Evolutionary conservation across 2,888 invertebrate species (phyloP).

Genomic region (Anthrax anthrax): DNA sequence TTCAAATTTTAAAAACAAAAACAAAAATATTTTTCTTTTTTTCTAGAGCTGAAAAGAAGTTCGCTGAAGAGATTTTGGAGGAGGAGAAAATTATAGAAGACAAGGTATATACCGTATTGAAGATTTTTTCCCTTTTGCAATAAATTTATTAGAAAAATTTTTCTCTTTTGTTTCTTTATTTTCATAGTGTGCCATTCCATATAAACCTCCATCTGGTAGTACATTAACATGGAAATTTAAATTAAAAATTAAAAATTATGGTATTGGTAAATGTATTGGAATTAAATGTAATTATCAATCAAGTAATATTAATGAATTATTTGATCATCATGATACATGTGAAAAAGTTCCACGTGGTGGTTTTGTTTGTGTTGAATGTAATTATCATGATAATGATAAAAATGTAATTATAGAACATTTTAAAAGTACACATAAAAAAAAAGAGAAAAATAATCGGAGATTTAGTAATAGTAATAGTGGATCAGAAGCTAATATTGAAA

Average conservation of each 20-base stretch:
- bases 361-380: slow-evolving; percentile 19
- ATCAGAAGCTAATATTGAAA: slow-evolving; percentile 13
- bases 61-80: background rate
- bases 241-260: slow-evolving; percentile 17
- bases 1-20: background rate
- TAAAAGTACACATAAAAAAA: slow-evolving; percentile 5
- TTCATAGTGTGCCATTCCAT: slow-evolving; percentile 7
- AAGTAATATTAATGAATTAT: slow-evolving; percentile 17
- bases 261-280: slow-evolving; percentile 24
- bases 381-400: slow-evolving; percentile 7
- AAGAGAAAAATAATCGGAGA: slow-evolving; percentile 6
- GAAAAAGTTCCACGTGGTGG: slow-evolving; percentile 18
- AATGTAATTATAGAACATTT: slow-evolving; percentile 15
- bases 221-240: slow-evolving; percentile 9
- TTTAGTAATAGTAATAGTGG: slow-evolving; percentile 18
- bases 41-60: slow-evolving; percentile 4
- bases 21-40: background rate
- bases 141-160: no score
- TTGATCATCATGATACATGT: slow-evolving; percentile 24
- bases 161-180: background rate
- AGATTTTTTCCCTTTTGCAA: no score
- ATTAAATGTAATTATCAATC: slow-evolving; percentile 23
- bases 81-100: background rate
- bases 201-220: slow-evolving; percentile 2
- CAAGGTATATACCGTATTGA: slow-evolving; percentile 6